Conservation (phyloP, 2,113 vertebrate species). For the Chaetura pelagica region DNA sequence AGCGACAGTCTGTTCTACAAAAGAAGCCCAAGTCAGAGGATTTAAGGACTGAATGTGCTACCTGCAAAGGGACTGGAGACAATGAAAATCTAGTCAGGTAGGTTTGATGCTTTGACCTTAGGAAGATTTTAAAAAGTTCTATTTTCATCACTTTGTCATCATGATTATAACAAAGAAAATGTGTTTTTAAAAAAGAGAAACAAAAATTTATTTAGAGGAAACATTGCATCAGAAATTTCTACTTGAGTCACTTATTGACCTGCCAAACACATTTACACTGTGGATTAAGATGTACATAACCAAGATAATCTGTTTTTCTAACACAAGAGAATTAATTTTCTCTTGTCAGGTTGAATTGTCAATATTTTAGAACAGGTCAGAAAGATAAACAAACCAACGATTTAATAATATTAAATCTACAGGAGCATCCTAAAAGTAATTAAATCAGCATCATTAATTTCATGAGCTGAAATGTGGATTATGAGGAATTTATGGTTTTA, state of each 20-base stretch:
- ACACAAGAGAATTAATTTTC: constrained; percentile 29
- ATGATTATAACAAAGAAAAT: constrained; percentile 25
- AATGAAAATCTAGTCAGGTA: constrained; percentile 99
- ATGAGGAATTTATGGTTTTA: background rate
- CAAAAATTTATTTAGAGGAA: constrained; percentile 27
- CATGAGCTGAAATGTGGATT: background rate
- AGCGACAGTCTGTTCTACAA: constrained; percentile 89
- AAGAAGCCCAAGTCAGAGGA: constrained; percentile 96
- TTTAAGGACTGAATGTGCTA: constrained; percentile 91
- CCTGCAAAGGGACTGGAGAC: constrained; percentile 94
- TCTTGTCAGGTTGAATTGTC: background rate
- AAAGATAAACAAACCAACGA: constrained; percentile 29
- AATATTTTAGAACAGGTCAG: background rate
- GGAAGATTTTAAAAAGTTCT: constrained; percentile 72
- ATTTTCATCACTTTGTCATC: constrained; percentile 74
- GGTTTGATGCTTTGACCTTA: constrained; percentile 55
- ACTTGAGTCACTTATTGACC: constrained; percentile 71
- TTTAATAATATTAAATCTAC: constrained; percentile 13
- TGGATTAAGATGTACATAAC: constrained; percentile 75
- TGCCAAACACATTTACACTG: constrained; percentile 77
- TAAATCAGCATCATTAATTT: constrained; percentile 4
- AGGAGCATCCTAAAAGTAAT: background rate
- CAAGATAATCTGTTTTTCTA: constrained; percentile 38
- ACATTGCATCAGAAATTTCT: constrained; percentile 23
- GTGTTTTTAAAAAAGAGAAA: background rate